These are phyloP conservation scores for Cydia splendana DNA, from an alignment of 1,140 invertebrate genomes.

Conservation along the genomic window DNA sequence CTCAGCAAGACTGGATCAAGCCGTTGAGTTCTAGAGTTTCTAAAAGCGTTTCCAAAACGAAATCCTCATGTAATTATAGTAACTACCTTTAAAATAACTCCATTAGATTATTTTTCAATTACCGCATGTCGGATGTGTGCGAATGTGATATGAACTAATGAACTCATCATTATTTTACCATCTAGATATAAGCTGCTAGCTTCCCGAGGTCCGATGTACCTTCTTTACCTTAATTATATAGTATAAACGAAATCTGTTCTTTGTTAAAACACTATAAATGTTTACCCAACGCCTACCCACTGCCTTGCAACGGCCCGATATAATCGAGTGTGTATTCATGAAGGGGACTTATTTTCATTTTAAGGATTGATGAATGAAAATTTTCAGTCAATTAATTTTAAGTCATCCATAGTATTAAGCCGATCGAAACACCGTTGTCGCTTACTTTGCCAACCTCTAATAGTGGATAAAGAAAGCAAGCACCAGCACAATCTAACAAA, in stretches of 20 bases:
- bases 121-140: constrained; percentile 53
- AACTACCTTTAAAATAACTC: constrained; percentile 46
- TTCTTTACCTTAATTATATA: constrained; percentile 25
- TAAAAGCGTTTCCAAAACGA: constrained; percentile 45
- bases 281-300: constrained; percentile 9
- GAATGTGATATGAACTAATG: constrained; percentile 57
- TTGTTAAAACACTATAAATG: not conserved
- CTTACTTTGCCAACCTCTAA: constrained; percentile 69
- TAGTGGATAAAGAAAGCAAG: constrained; percentile 57
- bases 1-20: not conserved
- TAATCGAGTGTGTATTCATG: not conserved
- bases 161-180: constrained; percentile 55
- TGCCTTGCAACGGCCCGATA: constrained; percentile 12
- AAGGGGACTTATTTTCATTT: not conserved
- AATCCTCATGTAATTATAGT: constrained; percentile 60
- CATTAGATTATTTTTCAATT: constrained; percentile 59
- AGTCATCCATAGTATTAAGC: constrained; percentile 74
- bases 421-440: constrained; percentile 55
- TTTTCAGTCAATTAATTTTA: constrained; percentile 78
- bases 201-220: constrained; percentile 35
- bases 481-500: constrained; percentile 71
- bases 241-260: constrained; percentile 34
- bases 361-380: constrained; percentile 48
- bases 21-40: constrained; percentile 45
- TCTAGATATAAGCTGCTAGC: constrained; percentile 60